Evolutionary conservation across 2,888 invertebrate genomes (phyloP), one percentile per base, ranked within the genome.

Genomic region (Oxytorus armatus): DNA sequence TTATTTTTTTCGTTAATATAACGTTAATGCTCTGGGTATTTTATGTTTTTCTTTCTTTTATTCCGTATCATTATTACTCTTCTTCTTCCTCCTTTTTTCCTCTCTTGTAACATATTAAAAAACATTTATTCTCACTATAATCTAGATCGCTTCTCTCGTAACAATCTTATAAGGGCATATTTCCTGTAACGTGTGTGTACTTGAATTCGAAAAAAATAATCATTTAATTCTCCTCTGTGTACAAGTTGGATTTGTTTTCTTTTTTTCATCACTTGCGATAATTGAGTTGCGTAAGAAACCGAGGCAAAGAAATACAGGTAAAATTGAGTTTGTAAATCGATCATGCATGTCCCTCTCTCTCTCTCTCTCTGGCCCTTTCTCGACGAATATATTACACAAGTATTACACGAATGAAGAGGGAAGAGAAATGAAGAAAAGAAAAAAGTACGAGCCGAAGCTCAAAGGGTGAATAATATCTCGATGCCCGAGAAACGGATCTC

Each of bases 161-260:
- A 80, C 79, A 80, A 76, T 72, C 53, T 76, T 72, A 76, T 76
- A n/a, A n/a, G 79, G 79, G 72, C 79, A 61, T 77, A 75, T 74
- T 70, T 74, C 74, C 78, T 66, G 51, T 72, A 79, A 72, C 78
- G 78, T 83, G 78, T 77, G 79, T 75, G 80, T 70, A 75, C 69
- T 79, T 70, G 76, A 72, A 53, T 69, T 42, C 11, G 42, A 57
- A 69, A 57, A 69, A 44, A 53, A 39, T 36, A 33, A 44, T 47
- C 7, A 63, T 36, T 51, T 39, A 16, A 53, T 69, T 69, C 33
- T 39, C 29, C 29, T 63, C 39, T 36, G 29, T 77, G 69, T 53
- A 68, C 68, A 55, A 11, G 18, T 59, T 68, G 47, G 33, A n/a
- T 44, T 44, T 55, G 42, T 42, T 59, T 66, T 39, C 18, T 55